These are phyloP conservation scores for Melolontha melolontha DNA, from an alignment of 2,888 invertebrate genomes.

Conservation along the genomic window DNA sequence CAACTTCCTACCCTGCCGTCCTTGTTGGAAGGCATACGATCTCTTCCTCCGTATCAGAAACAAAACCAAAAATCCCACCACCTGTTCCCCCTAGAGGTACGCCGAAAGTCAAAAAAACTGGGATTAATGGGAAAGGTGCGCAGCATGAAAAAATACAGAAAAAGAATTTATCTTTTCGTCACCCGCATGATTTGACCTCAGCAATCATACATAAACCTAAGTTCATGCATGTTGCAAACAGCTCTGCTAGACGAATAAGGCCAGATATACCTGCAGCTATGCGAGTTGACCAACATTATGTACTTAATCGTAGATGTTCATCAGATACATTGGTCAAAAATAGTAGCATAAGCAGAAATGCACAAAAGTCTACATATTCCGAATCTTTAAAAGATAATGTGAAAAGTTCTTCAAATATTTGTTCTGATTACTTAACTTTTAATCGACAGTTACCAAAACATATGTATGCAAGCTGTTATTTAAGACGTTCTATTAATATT, in stretches of 20 bases:
- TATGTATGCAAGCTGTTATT: slow-evolving; percentile 9
- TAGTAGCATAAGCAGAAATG: background rate
- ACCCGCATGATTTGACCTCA: slow-evolving; percentile 40
- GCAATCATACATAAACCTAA: slow-evolving; percentile 1
- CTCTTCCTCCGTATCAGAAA: slow-evolving; percentile 62
- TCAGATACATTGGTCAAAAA: background rate
- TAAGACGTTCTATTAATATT: slow-evolving; percentile 8
- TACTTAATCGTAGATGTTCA: slow-evolving; percentile 3
- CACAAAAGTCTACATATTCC: background rate
- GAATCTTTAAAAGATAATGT: slow-evolving; percentile 27
- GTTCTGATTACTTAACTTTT: too few relatives aligned
- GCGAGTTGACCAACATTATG: background rate
- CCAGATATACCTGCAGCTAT: background rate
- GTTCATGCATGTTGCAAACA: slow-evolving; percentile 12
- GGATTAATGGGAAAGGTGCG: slow-evolving; percentile 63
- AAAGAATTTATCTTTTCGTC: slow-evolving; percentile 6
- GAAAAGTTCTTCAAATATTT: background rate
- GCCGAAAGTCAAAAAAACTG: slow-evolving; percentile 74
- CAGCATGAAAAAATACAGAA: slow-evolving; percentile 36
- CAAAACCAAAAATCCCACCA: slow-evolving; percentile 84
- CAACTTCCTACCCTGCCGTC: slow-evolving; percentile 78
- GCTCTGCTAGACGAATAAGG: background rate
- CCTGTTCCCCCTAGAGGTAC: slow-evolving; percentile 90
- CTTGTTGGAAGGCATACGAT: slow-evolving; percentile 72
- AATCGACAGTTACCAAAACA: slow-evolving; percentile 11